Evolutionary conservation across 2,888 invertebrate species (phyloP).

Genomic region (Oithona nana): DNA sequence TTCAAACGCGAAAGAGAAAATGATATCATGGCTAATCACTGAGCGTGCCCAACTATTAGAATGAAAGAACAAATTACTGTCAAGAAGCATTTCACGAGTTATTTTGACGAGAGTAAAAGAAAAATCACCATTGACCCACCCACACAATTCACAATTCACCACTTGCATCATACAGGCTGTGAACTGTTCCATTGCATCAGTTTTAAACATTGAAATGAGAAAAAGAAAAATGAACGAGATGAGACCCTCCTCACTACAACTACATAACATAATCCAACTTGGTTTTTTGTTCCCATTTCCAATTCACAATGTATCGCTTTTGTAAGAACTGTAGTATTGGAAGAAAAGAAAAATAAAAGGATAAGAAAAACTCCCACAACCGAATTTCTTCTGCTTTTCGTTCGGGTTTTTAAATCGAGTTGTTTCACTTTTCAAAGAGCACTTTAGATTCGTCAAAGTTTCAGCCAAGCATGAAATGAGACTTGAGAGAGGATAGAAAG

Average conservation of each 20-base stretch:
- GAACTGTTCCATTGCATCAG: too few relatives aligned
- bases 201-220: background rate
- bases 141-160: background rate
- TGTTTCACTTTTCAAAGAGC: background rate
- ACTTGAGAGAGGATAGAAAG: background rate
- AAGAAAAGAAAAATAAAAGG: too few relatives aligned
- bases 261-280: background rate
- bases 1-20: too few relatives aligned
- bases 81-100: background rate
- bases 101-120: background rate
- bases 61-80: background rate
- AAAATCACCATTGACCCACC: background rate
- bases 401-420: background rate
- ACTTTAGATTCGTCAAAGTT: background rate
- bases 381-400: too few relatives aligned
- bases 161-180: background rate
- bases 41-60: background rate
- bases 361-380: too few relatives aligned
- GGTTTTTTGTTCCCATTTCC: background rate
- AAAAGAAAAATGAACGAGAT: background rate
- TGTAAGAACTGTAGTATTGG: background rate
- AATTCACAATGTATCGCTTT: background rate
- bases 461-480: background rate
- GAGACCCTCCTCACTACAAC: background rate
- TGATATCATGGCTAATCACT: background rate